Conservation (phyloP, 2,113 vertebrate species). For the Leptobrachium leishanense region DNA sequence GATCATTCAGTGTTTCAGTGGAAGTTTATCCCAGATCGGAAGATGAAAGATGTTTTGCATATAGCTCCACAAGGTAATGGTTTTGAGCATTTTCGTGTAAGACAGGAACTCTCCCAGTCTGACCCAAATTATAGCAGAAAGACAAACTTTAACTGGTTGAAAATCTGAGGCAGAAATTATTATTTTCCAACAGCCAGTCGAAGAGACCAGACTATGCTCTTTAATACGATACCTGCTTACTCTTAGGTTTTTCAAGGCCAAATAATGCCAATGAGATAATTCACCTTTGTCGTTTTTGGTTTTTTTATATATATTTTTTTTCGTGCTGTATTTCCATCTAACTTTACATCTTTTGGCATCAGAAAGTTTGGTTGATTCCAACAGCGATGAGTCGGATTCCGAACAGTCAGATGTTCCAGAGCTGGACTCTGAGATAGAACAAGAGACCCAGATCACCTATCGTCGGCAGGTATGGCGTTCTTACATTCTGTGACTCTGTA, state of each 20-base stretch:
- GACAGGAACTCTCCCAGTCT: too few species aligned
- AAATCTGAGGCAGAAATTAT: too few species aligned
- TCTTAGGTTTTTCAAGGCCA: background rate
- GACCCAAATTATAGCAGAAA: too few species aligned
- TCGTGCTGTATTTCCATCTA: background rate
- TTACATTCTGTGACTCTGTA: background rate
- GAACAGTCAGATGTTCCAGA: constrained; percentile 97
- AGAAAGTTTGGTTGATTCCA: constrained; percentile 92
- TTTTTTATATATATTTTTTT: too few species aligned
- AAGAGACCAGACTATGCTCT: too few species aligned
- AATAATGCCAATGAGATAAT: too few species aligned
- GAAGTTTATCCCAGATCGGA: constrained; percentile 95
- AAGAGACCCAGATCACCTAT: constrained; percentile 94
- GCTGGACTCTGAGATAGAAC: constrained; percentile 98
- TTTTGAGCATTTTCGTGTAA: background rate
- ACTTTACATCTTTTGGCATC: constrained; percentile 47
- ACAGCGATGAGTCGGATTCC: constrained; percentile 96
- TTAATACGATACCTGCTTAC: background rate
- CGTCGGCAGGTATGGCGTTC: constrained; percentile 78
- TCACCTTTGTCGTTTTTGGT: too few species aligned
- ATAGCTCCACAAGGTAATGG: constrained; percentile 88
- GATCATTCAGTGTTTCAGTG: constrained; percentile 99
- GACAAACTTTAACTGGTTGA: too few species aligned
- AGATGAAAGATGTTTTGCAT: constrained; percentile 89
- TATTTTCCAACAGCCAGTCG: too few species aligned